Evolutionary conservation across 2,888 invertebrate species (phyloP), one percentile per base, ranked within the genome.

Genomic region (Drosophila longiperda): DNA sequence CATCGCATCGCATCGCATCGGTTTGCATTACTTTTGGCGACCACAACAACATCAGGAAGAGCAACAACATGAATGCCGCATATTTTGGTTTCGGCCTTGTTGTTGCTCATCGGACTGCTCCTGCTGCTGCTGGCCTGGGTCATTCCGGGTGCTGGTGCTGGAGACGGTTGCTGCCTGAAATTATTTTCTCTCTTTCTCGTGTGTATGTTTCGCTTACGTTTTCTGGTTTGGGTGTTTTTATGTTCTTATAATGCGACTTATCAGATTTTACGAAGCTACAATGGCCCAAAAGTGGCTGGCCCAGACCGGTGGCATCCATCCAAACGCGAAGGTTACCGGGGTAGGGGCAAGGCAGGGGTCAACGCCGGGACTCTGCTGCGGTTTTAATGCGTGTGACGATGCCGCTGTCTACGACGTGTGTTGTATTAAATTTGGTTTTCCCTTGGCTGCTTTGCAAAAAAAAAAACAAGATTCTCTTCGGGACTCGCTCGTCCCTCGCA

Each of bases 221-320:
- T 89, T 83, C 63, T 73, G 76, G 89, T 62, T 74, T 90, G 87
- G 87, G 87, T 90, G 87, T 89, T 89, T 91, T 89, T 91, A 89
- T 91, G 89, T 89, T 90, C 91, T 89, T 89, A 89, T 89, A 89
- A 89, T 89, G 85, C 90, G 83, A 84, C 83, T 89, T 89, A 89
- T 89, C 89, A 91, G 89, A 89, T 89, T 89, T 85, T 83, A 73
- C 78, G 58, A 61, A 83, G 83, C 83, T 90, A 90, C 91, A 90
- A 90, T 89, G 90, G 79, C 80, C 89, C 64, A 87, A 90, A 87
- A 84, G 89, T 88, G 77, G 77, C 65, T 66, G 32, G 71, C 70
- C 66, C 79, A 63, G 60, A 66, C 80, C 84, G 66, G 74, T 77
- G 87, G 89, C 81, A 79, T 70, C 72, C 70, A 61, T 65, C 74